Evolutionary conservation across 2,888 invertebrate species (phyloP), one percentile per base, ranked within the genome.

Genomic region (Orthosia gothica): DNA sequence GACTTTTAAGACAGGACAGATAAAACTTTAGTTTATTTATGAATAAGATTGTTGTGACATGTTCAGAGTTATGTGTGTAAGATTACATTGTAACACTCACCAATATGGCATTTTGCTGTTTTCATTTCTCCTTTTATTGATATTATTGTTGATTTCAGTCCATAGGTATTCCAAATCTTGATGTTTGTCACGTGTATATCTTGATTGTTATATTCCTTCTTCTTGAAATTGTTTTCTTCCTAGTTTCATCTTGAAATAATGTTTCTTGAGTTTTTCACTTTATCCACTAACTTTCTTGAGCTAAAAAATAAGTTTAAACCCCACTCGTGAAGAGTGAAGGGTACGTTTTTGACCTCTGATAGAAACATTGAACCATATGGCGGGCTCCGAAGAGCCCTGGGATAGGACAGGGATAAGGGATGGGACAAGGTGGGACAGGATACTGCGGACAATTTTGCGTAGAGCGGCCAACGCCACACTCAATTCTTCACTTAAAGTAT

Each of bases 401-500:
- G 74, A 92, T 55, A 80, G 90, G 93, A 90, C 84, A 84, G 93
- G 93, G 91, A 70, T 72, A 79, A 85, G 88, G 92, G 91, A 90
- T 87, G 91, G 92, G 89, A 81, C 59, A 75, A 82, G 91, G 89
- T 85, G 89, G 92, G 92, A 89, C 78, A 89, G 92, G 93, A 86
- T 81, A 94, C 95, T 94, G 96, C 95, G 94, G 93, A 91, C 93
- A 92, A 88, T 91, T 91, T 85, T 67, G 83, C 87, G 88, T 90
- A 89, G 89, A 91, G 89, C 89, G 91, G 89, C 88, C 88, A 87
- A 88, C 88, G 91, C 89, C 86, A 88, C 87, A 90, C 89, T 88
- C 91, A 93, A 93, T 92, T 92, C 95, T 96, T 95, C 93, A 93
- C 96, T 96, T 96, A 96, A 94, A 91, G 94, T 93, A 95, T 95